Evolutionary conservation across 2,888 invertebrate species (phyloP).

Genomic region (Meliscaeva auricollis): DNA sequence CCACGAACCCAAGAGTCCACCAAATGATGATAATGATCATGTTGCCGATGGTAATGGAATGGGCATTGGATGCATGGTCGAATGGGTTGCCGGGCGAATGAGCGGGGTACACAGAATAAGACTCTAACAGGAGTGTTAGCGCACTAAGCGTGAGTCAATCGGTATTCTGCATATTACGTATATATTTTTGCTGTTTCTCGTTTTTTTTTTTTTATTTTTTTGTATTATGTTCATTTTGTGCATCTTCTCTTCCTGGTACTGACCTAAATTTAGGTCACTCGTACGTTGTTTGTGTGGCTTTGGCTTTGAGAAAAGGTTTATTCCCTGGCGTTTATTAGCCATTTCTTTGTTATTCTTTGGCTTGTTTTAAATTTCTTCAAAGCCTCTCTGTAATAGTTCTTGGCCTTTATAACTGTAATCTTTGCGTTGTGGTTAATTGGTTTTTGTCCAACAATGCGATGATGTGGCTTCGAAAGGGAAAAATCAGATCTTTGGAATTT

Average conservation of each 20-base stretch:
- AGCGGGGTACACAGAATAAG: slow-evolving; percentile 11
- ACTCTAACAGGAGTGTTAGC: slow-evolving; percentile 55
- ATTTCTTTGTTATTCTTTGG: slow-evolving; percentile 15
- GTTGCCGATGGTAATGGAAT: slow-evolving; percentile 64
- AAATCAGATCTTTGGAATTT: background rate
- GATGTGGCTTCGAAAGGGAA: background rate
- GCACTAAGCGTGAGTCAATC: slow-evolving; percentile 58
- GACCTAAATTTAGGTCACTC: slow-evolving; percentile 82
- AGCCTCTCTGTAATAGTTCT: background rate
- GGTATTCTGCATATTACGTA: slow-evolving; percentile 43
- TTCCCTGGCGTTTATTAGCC: slow-evolving; percentile 50
- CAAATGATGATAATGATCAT: slow-evolving; percentile 55
- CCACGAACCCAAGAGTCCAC: slow-evolving; percentile 69
- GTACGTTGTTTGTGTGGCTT: slow-evolving; percentile 60
- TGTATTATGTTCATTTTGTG: slow-evolving; percentile 38
- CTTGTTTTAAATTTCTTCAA: slow-evolving; percentile 4
- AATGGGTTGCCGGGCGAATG: background rate
- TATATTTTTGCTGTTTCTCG: slow-evolving; percentile 1
- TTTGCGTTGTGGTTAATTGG: background rate
- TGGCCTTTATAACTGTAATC: background rate
- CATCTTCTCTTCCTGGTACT: slow-evolving; percentile 79
- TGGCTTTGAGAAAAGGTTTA: slow-evolving; percentile 45
- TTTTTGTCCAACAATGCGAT: background rate
- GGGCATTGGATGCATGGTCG: slow-evolving; percentile 48
- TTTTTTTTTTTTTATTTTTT: slow-evolving; percentile 5